Evolutionary conservation across 1,140 invertebrate genomes (phyloP).

Genomic region (Drosophila sechellia): DNA sequence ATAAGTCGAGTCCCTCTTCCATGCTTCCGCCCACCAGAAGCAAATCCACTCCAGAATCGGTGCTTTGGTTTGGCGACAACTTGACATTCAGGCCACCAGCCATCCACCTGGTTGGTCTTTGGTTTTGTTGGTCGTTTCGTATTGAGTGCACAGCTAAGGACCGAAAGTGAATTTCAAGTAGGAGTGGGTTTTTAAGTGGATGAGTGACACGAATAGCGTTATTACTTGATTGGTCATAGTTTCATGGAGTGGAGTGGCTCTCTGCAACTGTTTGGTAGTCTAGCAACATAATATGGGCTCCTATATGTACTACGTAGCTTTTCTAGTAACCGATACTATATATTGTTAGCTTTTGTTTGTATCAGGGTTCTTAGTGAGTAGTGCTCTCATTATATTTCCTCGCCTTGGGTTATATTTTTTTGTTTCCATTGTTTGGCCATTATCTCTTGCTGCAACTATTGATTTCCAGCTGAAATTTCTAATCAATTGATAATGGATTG

Average conservation of each 20-base stretch:
- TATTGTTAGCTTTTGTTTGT: neutral
- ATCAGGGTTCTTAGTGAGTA: neutral
- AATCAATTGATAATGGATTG: slow-evolving; percentile 1
- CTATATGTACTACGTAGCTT: no score
- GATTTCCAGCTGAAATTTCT: neutral
- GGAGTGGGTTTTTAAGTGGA: neutral
- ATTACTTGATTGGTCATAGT: slow-evolving; percentile 13
- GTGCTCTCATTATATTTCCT: slow-evolving; percentile 4
- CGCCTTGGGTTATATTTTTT: neutral
- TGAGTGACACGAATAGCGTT: slow-evolving; percentile 9
- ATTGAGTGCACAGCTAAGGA: neutral
- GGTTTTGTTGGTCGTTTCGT: neutral
- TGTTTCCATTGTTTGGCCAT: neutral
- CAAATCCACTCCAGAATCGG: slow-evolving; percentile 30
- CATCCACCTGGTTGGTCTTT: neutral
- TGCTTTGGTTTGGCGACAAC: slow-evolving; percentile 22
- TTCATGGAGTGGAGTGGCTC: no score
- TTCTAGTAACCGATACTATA: no score
- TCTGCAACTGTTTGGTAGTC: no score
- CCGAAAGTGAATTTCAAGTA: slow-evolving; percentile 20
- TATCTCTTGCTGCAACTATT: neutral
- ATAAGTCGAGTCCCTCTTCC: slow-evolving; percentile 9
- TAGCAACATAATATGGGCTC: no score
- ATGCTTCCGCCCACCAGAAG: slow-evolving; percentile 19
- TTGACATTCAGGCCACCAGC: slow-evolving; percentile 30